phyloP scores from a whole-genome alignment of 2,888 invertebrate genomes.

The Drosophila anceps region DNA sequence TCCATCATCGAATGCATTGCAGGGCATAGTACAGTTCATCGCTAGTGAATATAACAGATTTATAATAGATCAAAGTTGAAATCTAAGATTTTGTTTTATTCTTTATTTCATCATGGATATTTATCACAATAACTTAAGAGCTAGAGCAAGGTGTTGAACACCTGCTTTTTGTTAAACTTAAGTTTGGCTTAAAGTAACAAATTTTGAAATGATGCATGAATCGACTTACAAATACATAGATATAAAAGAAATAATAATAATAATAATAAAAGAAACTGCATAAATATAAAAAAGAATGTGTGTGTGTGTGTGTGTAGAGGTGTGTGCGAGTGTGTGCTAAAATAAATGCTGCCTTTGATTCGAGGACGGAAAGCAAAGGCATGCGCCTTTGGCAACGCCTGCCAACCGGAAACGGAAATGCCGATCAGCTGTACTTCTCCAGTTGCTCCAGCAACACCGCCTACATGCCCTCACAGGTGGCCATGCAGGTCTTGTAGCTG shows the following conservation, averaged over 20 bases:
- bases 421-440: slow-evolving; percentile 48
- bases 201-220: slow-evolving; percentile 58
- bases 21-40: neutral
- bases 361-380: slow-evolving; percentile 56
- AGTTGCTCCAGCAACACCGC: neutral
- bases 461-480: slow-evolving; percentile 85
- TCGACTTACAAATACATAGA: slow-evolving; percentile 32
- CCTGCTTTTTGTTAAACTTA: slow-evolving; percentile 29
- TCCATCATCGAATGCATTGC: neutral
- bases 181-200: slow-evolving; percentile 19
- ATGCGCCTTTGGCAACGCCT: slow-evolving; percentile 75
- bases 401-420: slow-evolving; percentile 46
- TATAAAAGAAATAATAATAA: neutral
- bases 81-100: slow-evolving; percentile 20
- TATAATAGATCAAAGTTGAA: neutral
- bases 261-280: slow-evolving; percentile 52
- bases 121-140: slow-evolving; percentile 72
- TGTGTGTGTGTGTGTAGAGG: slow-evolving; percentile 13
- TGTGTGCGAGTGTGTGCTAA: slow-evolving; percentile 29
- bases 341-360: slow-evolving; percentile 76
- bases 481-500: slow-evolving; percentile 86
- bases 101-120: slow-evolving; percentile 63
- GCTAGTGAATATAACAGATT: neutral
- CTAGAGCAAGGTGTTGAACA: slow-evolving; percentile 63
- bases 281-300: slow-evolving; percentile 66